Conservation (phyloP, 2,797 vertebrate species). For the Gadopsis marmoratus region DNA sequence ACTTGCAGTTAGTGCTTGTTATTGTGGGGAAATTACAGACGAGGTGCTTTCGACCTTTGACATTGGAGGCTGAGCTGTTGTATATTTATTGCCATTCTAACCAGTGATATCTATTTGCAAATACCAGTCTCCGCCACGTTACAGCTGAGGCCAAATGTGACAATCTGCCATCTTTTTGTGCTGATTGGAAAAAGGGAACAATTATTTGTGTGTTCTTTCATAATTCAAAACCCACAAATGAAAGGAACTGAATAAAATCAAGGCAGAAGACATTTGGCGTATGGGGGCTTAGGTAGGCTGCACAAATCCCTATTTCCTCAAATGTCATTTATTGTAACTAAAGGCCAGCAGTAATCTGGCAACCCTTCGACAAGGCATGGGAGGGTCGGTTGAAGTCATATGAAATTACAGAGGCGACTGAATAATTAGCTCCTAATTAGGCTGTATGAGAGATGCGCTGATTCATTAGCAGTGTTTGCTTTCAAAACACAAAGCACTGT, state of each 20-base stretch:
- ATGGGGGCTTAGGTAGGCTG: background rate
- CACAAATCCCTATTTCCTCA: background rate
- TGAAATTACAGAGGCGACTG: slow-evolving; percentile 30
- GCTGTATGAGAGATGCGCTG: slow-evolving; percentile 27
- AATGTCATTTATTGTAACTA: slow-evolving; percentile 20
- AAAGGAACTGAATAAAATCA: background rate
- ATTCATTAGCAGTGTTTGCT: slow-evolving; percentile 61
- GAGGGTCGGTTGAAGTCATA: slow-evolving; percentile 25
- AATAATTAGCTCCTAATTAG: slow-evolving; percentile 70
- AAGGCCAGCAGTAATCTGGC: slow-evolving; percentile 16
- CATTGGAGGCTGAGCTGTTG: slow-evolving; percentile 19
- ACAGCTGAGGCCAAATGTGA: background rate
- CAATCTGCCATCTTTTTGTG: background rate
- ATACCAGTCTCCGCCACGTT: background rate
- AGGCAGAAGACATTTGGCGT: background rate
- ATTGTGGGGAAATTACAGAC: slow-evolving; percentile 14
- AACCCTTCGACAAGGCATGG: slow-evolving; percentile 27
- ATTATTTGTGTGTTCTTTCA: background rate
- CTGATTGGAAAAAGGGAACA: slow-evolving; percentile 7
- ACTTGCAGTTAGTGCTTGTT: background rate
- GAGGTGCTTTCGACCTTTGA: slow-evolving; percentile 14
- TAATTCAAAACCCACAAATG: slow-evolving; percentile 16
- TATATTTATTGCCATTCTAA: slow-evolving; percentile 7
- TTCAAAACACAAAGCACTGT: slow-evolving; percentile 32
- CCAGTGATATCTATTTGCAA: slow-evolving; percentile 10